Percentiles rank a stretch among this genome's conserved stretches.
Evolutionary conservation across 2,888 invertebrate species (phyloP).

Genomic region (Acheta domesticus): DNA sequence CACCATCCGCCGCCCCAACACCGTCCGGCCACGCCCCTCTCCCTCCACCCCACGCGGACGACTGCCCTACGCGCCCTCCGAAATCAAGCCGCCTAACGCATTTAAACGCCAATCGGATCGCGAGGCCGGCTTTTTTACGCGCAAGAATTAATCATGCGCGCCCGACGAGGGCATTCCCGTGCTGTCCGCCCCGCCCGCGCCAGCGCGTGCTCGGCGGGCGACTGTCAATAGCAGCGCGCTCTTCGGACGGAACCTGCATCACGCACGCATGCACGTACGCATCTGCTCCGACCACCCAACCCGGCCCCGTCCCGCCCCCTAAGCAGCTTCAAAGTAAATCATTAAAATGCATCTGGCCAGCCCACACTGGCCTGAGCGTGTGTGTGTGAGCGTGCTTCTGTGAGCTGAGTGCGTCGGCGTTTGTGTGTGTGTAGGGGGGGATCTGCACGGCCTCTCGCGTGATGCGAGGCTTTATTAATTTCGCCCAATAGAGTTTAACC

Average conservation of each 20-base stretch:
- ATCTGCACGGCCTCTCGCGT: too few species aligned
- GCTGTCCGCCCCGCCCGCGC: too few species aligned
- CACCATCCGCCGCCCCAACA: neutral
- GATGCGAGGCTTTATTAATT: too few species aligned
- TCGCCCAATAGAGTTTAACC: too few species aligned
- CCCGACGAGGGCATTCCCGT: neutral
- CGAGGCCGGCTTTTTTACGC: neutral
- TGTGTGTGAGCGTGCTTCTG: too few species aligned
- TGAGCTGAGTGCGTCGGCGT: too few species aligned
- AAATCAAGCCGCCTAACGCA: neutral
- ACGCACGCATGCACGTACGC: neutral
- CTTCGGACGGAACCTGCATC: neutral
- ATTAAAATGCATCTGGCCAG: neutral
- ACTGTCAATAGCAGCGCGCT: neutral
- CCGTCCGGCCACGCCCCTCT: too few species aligned
- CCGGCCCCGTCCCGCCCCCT: neutral
- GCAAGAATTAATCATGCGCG: neutral
- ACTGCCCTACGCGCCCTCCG: neutral
- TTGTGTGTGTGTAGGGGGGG: too few species aligned
- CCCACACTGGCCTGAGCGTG: neutral
- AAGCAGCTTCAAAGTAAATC: neutral
- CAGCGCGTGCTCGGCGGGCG: neutral
- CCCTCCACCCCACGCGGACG: too few species aligned
- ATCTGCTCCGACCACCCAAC: neutral
- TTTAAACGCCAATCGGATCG: conserved; percentile 11